Evolutionary conservation across 64 coral and sea anemone genomes (phyloP).

Genomic region (Actinia equina): DNA sequence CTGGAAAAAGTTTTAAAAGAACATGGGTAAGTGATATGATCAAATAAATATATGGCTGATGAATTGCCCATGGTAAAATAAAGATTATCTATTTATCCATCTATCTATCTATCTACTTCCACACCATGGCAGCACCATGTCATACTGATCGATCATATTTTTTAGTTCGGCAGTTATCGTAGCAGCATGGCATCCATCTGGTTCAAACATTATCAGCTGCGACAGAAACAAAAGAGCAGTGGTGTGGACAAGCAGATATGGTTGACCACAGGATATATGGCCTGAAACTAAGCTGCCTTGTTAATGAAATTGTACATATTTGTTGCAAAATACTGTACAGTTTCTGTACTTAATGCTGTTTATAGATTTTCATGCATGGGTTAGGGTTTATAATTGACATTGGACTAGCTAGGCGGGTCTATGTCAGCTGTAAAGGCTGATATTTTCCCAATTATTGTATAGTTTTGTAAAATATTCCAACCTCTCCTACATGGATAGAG

Average conservation of each 20-base stretch:
- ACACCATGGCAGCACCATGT: not conserved
- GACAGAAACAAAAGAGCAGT: slow-evolving; percentile 87
- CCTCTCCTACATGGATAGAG: too few species aligned
- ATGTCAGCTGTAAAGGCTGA: too few species aligned
- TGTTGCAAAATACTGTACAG: not conserved
- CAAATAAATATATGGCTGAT: not conserved
- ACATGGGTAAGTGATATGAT: slow-evolving; percentile 58
- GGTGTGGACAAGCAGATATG: slow-evolving; percentile 86
- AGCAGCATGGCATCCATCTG: slow-evolving; percentile 88
- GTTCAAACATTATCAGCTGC: slow-evolving; percentile 86
- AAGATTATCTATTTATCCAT: not conserved
- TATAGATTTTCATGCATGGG: too few species aligned
- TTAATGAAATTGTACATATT: not conserved
- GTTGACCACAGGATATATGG: not conserved
- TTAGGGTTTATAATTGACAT: too few species aligned
- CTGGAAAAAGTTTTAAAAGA: slow-evolving; percentile 88
- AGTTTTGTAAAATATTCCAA: too few species aligned
- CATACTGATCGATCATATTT: not conserved
- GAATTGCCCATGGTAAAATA: not conserved
- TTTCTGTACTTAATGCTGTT: not conserved
- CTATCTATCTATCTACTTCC: too few species aligned
- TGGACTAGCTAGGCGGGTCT: too few species aligned
- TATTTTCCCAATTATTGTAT: too few species aligned
- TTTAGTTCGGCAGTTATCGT: slow-evolving; percentile 81
- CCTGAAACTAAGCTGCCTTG: not conserved